Percentiles rank a stretch among this genome's conserved stretches.
Evolutionary conservation across 2,113 vertebrate species (phyloP).

Genomic region (Stegastes partitus): DNA sequence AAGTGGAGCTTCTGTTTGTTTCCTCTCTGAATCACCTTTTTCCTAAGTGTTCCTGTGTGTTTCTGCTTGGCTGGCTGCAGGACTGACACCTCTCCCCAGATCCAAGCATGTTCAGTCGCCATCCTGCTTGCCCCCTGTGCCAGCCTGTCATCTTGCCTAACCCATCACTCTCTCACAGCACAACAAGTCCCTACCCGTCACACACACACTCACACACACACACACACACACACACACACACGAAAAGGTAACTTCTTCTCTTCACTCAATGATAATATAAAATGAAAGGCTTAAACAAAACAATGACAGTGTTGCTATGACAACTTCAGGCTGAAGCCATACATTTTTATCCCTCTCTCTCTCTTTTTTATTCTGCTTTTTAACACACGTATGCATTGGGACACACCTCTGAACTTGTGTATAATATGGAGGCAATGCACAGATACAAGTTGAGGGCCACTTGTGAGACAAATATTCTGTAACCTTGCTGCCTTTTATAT

Average conservation of each 20-base stretch:
- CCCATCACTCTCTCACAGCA: conserved; percentile 78
- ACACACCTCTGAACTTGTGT: conserved; percentile 47
- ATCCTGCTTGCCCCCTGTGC: conserved; percentile 80
- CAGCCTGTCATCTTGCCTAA: conserved; percentile 80
- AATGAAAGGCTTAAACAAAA: conserved; percentile 66
- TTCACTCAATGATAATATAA: conserved; percentile 63
- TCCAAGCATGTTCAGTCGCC: conserved; percentile 80
- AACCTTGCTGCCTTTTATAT: conserved; percentile 37
- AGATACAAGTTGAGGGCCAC: conserved; percentile 54
- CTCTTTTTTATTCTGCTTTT: conserved; percentile 49
- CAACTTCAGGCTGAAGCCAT: conserved; percentile 48
- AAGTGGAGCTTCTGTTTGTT: conserved; percentile 71
- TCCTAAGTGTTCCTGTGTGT: conserved; percentile 75
- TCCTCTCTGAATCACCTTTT: conserved; percentile 75
- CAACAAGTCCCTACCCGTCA: conserved; percentile 72
- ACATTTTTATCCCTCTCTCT: conserved; percentile 14
- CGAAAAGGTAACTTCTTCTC: conserved; percentile 50
- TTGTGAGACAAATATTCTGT: conserved; percentile 50
- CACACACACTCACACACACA: conserved; percentile 38
- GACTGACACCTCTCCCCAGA: conserved; percentile 83
- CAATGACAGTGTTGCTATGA: conserved; percentile 65
- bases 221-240: conserved; percentile 30
- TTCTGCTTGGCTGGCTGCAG: conserved; percentile 79
- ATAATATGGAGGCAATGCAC: conserved; percentile 30
- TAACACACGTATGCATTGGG: conserved; percentile 32